These are phyloP conservation scores for Scomberomorus guttatus DNA, from an alignment of 2,797 vertebrate genomes.

Conservation along the genomic window DNA sequence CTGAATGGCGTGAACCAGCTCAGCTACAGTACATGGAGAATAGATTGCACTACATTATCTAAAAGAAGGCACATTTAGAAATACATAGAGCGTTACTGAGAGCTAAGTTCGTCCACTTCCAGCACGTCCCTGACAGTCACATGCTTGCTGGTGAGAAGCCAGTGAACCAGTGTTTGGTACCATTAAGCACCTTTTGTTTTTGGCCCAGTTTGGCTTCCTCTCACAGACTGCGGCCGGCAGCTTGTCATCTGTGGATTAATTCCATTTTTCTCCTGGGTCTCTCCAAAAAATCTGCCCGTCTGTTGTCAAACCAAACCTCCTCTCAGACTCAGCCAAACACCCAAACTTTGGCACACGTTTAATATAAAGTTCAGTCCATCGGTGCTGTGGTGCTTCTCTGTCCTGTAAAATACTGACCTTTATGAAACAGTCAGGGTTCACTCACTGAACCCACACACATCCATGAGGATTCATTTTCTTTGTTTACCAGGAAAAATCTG, in stretches of 20 bases:
- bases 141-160: background rate
- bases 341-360: background rate
- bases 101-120: too few relatives aligned
- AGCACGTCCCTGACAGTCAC: background rate
- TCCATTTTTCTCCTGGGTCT: conserved; percentile 12
- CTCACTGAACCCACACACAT: too few relatives aligned
- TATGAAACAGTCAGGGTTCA: too few relatives aligned
- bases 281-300: conserved; percentile 26
- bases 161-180: background rate
- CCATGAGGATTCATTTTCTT: too few relatives aligned
- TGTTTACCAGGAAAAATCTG: too few relatives aligned
- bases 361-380: background rate
- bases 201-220: background rate
- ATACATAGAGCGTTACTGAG: background rate
- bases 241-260: conserved; percentile 24
- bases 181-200: background rate
- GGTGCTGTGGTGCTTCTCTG: background rate
- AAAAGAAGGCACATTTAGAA: background rate
- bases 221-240: conserved; percentile 36
- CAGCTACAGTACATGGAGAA: background rate
- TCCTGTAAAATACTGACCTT: background rate
- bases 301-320: conserved; percentile 4
- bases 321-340: conserved; percentile 8
- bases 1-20: background rate
- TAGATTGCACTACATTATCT: background rate